Evolutionary conservation across 2,113 vertebrate species (phyloP).

Genomic region (Tragulus kanchil): DNA sequence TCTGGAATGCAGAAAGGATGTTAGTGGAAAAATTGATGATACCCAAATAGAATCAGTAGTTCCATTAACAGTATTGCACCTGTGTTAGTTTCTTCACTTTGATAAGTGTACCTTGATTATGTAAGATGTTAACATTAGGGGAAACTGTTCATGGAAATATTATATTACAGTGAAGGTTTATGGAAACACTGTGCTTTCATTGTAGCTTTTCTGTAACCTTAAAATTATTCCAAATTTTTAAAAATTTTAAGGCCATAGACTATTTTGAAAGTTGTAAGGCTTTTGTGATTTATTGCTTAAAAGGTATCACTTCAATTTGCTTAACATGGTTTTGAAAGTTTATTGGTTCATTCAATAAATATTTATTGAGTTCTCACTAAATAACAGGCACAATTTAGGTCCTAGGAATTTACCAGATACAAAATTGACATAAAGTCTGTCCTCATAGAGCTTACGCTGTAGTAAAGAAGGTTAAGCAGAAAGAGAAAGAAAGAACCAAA

Average conservation of each 20-base stretch:
- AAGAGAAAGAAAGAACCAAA: neutral
- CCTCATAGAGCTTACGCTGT: neutral
- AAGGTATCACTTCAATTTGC: neutral
- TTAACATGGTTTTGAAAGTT: neutral
- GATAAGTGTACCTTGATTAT: neutral
- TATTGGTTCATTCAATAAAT: neutral
- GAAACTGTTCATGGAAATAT: neutral
- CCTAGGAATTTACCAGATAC: neutral
- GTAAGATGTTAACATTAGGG: neutral
- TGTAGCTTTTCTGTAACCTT: neutral
- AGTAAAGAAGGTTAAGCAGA: neutral
- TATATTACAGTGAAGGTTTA: neutral
- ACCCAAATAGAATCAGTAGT: neutral
- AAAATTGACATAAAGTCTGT: neutral
- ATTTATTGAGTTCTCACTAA: neutral
- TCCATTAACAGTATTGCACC: neutral
- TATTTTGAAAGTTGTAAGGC: slow-evolving; percentile 1
- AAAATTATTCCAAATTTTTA: neutral
- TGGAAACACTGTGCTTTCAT: neutral
- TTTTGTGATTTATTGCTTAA: neutral
- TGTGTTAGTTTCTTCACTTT: neutral
- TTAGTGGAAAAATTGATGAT: neutral
- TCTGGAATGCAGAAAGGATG: neutral
- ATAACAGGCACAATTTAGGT: neutral
- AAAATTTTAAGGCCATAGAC: neutral